Evolutionary conservation across 2,888 invertebrate genomes (phyloP), one percentile per base, ranked within the genome.

Genomic region (Mellilla xanthometata): DNA sequence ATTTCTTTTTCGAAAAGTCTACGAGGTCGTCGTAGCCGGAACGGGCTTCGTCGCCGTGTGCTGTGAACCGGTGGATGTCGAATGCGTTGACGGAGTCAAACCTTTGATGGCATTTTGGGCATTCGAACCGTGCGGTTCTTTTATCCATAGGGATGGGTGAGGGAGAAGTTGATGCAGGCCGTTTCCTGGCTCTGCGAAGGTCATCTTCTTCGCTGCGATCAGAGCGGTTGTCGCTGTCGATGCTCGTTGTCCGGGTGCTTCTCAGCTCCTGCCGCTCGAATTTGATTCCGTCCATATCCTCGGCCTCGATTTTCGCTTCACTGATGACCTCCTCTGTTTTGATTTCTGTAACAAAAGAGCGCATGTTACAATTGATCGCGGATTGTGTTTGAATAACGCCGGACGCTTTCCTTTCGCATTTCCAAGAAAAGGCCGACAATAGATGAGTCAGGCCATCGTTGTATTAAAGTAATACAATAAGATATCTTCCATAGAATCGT

Each of bases 1-100:
- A 96, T 71, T 96, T 96, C 58, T 93, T 92, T 47, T 92, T 93
- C 0, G 95, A 93, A 69, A 95, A 96, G 68, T 96, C 95, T n/a
- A 94, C 92, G 69, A 94, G 95, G 1, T 96, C 95, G 56, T 93
- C 92, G 72, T 93, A 94, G 9, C 94, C 94, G 1, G 92, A 80
- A 30, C 93, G 91, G 0, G 91, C 83, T 50, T 91, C 92, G 56
- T 88, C 87, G 5, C 82, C 78, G 58, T 95, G 95, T 0, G 88
- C 91, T 57, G 92, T 91, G 64, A 91, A 92, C 29, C 92, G 91
- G 74, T 96, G 96, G 24, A 93, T 87, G 60, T 93, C 94, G 50
- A 95, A 90, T 3, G 93, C 92, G 46, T 94, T 93, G 53, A 93
- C 92, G 29, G 94, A 95, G 58, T 93, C 93, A 72, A 95, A 96